Conservation (phyloP, 2,797 vertebrate species). For the Podargus strigoides region DNA sequence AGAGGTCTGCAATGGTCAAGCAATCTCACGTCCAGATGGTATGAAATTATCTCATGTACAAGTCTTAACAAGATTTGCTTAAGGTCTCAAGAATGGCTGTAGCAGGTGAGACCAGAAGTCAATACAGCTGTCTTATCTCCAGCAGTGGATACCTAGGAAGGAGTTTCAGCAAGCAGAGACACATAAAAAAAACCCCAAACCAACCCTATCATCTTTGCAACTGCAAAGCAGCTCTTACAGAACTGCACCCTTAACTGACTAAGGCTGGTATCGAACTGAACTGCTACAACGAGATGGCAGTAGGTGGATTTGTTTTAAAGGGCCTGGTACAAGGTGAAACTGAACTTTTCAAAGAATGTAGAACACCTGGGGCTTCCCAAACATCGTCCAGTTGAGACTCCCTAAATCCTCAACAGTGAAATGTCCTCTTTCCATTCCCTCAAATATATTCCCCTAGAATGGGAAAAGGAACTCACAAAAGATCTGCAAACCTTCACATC, state of each 20-base stretch:
- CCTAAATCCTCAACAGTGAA: not conserved
- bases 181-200: too few species aligned
- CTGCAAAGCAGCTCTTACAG: not conserved
- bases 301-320: not conserved
- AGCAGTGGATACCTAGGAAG: not conserved
- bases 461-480: not conserved
- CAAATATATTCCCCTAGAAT: not conserved
- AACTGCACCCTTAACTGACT: not conserved
- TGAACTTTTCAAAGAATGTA: not conserved
- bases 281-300: fast-evolving
- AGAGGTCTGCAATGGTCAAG: not conserved
- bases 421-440: not conserved
- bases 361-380: not conserved
- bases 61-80: not conserved
- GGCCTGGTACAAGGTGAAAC: not conserved
- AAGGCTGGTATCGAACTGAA: not conserved
- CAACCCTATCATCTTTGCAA: not conserved
- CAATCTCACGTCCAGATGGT: not conserved
- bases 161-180: not conserved
- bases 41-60: not conserved
- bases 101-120: not conserved
- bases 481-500: not conserved
- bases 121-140: not conserved
- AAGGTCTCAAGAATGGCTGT: not conserved
- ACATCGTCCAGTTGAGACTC: not conserved